Percentiles rank a stretch among this genome's conserved stretches.
Conservation (phyloP, 2,797 vertebrate species). For the Cuniculus paca region DNA sequence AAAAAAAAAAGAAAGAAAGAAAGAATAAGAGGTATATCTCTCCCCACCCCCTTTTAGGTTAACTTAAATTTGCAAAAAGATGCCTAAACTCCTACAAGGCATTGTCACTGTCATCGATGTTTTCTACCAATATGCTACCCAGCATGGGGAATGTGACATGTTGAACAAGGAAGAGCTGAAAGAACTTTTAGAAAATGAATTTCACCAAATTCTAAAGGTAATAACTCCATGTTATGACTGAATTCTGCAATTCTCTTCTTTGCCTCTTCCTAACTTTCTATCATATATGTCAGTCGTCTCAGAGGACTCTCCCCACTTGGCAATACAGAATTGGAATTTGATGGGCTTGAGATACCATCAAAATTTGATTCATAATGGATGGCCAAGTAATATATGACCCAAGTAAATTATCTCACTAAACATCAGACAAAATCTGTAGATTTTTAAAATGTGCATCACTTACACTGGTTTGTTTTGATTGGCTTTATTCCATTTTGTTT, state of each 20-base stretch:
- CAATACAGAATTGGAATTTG: slow-evolving; percentile 21
- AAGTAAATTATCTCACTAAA: slow-evolving; percentile 19
- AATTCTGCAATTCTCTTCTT: neutral
- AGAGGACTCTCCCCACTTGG: neutral
- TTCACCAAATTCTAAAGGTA: slow-evolving; percentile 84
- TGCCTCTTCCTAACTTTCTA: neutral
- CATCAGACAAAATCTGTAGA: neutral
- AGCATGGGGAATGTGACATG: slow-evolving; percentile 75
- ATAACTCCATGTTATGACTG: slow-evolving; percentile 52
- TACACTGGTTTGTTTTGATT: too few species aligned
- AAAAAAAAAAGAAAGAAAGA: neutral
- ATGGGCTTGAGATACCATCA: slow-evolving; percentile 40
- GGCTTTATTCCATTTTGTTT: too few species aligned
- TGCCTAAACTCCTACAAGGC: slow-evolving; percentile 77
- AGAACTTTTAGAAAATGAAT: slow-evolving; percentile 87
- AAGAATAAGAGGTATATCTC: neutral
- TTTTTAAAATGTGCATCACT: too few species aligned
- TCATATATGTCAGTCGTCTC: slow-evolving; percentile 3
- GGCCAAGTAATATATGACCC: neutral
- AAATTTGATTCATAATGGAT: neutral
- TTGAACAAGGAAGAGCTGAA: slow-evolving; percentile 90
- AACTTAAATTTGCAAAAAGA: slow-evolving; percentile 66
- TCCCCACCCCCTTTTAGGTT: slow-evolving; percentile 56
- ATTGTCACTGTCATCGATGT: slow-evolving; percentile 86
- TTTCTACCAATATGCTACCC: slow-evolving; percentile 89